A percentile compares a stretch with the other conserved stretches of the same genome.
phyloP scores from a whole-genome alignment of 2,797 vertebrate genomes.

The Simalia tracyae region DNA sequence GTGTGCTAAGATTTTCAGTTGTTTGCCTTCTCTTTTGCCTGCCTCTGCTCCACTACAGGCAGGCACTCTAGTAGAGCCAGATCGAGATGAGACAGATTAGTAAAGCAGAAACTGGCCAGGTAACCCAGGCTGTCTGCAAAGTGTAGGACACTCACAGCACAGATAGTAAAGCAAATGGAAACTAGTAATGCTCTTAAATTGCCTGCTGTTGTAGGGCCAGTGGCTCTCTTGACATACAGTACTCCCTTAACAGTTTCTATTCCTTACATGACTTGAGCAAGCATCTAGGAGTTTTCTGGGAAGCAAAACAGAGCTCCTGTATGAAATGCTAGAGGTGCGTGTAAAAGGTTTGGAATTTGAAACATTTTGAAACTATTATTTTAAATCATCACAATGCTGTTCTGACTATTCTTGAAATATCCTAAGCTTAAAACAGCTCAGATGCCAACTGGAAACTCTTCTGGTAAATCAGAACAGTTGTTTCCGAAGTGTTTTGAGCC shows the following conservation, averaged over 20 bases:
- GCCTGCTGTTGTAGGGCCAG: background rate
- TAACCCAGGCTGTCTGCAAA: background rate
- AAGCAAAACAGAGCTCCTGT: background rate
- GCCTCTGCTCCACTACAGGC: background rate
- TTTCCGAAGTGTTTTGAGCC: no score
- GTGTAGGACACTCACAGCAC: background rate
- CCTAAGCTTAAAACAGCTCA: no score
- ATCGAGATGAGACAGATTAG: background rate
- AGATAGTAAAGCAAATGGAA: background rate
- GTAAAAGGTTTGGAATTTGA: no score
- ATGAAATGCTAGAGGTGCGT: background rate
- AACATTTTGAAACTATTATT: no score
- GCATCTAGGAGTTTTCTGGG: background rate
- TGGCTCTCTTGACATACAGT: background rate
- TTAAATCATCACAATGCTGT: no score
- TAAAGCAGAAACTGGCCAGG: background rate
- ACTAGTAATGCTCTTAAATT: background rate
- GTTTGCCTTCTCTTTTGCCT: background rate
- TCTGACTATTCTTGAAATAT: no score
- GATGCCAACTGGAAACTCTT: no score
- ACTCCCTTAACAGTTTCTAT: background rate
- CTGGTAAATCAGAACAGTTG: no score
- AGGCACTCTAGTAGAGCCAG: background rate
- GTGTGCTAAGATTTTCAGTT: background rate
- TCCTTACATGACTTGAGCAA: no score